Percentiles rank a stretch among this genome's conserved stretches.
These are phyloP conservation scores for Lipophrys pholis DNA, from an alignment of 2,113 vertebrate genomes.

Conservation along the genomic window DNA sequence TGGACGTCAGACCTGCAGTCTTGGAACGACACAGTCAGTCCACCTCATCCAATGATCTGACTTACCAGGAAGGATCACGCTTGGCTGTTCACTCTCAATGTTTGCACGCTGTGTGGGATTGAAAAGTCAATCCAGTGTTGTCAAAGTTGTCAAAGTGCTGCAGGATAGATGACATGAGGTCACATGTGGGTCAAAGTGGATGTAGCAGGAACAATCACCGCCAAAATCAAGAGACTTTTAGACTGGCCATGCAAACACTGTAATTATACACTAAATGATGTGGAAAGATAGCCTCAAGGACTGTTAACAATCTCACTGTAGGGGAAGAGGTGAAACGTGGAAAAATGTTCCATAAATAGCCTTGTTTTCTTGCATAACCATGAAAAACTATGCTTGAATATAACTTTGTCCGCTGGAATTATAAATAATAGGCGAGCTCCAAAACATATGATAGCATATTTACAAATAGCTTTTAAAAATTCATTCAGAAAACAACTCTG, in stretches of 20 bases:
- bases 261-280: conserved; percentile 85
- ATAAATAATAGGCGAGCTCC: conserved; percentile 29
- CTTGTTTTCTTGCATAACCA: conserved; percentile 74
- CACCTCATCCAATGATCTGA: not conserved
- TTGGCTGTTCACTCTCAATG: not conserved
- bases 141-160: conserved; percentile 10
- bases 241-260: conserved; percentile 71
- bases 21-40: not conserved
- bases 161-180: conserved; percentile 8
- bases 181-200: conserved; percentile 39
- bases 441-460: conserved; percentile 32
- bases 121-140: not conserved
- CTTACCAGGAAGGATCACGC: not conserved
- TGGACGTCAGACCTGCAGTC: too few species aligned
- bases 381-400: conserved; percentile 68
- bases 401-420: conserved; percentile 42
- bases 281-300: conserved; percentile 83
- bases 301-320: conserved; percentile 72
- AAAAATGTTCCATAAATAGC: conserved; percentile 83
- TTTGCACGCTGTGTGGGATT: conserved; percentile 13
- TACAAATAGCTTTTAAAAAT: conserved; percentile 19
- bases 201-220: conserved; percentile 24
- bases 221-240: conserved; percentile 45
- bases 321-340: conserved; percentile 82
- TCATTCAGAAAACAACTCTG: conserved; percentile 1